These are phyloP conservation scores for Monoplex corrugatus DNA, from an alignment of 2,888 invertebrate species.

Conservation along the genomic window DNA sequence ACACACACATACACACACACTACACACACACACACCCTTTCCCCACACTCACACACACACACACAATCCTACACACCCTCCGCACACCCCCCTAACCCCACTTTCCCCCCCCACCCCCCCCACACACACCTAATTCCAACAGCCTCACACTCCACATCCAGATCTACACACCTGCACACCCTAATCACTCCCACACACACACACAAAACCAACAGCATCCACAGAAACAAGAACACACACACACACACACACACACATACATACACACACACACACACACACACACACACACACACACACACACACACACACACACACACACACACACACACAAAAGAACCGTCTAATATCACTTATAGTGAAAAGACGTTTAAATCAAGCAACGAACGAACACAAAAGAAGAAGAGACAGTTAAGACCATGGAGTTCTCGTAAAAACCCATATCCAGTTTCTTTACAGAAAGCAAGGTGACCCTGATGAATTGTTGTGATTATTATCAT, in stretches of 20 bases:
- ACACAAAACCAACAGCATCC: not conserved
- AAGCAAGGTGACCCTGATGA: too few relatives aligned
- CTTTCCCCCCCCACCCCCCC: not conserved
- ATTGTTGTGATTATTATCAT: too few relatives aligned
- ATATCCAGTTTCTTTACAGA: too few relatives aligned
- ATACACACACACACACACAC: not conserved
- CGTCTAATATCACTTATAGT: too few relatives aligned
- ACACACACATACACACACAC: not conserved
- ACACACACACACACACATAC: not conserved
- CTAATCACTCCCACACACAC: not conserved
- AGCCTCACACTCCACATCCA: not conserved
- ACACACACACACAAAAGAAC: not conserved
- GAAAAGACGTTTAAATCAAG: too few relatives aligned
- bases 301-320: not conserved
- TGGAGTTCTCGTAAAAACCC: too few relatives aligned
- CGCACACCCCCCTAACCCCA: not conserved
- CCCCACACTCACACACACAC: not conserved
- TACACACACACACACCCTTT: not conserved
- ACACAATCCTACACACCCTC: not conserved
- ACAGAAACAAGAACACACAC: not conserved
- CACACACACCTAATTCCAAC: not conserved
- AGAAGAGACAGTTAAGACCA: too few relatives aligned
- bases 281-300: not conserved
- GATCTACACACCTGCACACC: not conserved
- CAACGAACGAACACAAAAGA: too few relatives aligned